Percentiles rank a stretch among this genome's conserved stretches.
Conservation (phyloP, 1,140 invertebrate genomes). For the Brachionus manjavacas region DNA sequence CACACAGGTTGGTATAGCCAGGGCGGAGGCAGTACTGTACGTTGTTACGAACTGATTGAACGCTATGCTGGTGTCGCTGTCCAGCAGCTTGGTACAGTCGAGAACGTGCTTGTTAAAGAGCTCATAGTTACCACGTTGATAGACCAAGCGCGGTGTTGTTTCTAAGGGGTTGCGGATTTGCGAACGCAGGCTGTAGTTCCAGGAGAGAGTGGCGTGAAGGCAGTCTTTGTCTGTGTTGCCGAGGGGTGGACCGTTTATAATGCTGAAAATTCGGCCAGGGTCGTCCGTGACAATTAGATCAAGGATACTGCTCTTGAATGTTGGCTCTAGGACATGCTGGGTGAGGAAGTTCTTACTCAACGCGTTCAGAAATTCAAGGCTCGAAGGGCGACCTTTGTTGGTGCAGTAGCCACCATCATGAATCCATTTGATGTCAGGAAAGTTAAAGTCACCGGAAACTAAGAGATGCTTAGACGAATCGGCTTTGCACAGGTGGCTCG, state of each 20-base stretch:
- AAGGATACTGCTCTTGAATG: background rate
- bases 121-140: background rate
- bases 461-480: background rate
- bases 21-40: background rate
- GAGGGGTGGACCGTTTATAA: background rate
- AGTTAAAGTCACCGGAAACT: background rate
- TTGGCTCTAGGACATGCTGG: background rate
- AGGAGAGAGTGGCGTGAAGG: background rate
- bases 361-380: background rate
- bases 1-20: background rate
- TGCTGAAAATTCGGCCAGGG: background rate
- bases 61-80: background rate
- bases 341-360: background rate
- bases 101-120: background rate
- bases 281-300: background rate
- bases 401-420: background rate
- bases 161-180: background rate
- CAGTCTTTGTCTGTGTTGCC: background rate
- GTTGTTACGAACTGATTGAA: background rate
- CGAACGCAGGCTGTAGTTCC: background rate
- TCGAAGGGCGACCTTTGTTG: background rate
- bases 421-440: background rate
- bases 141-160: background rate
- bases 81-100: background rate
- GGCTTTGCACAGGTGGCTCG: background rate